A percentile compares a stretch with the other conserved stretches of the same genome.
These are phyloP conservation scores for Stigmatopora argus DNA, from an alignment of 2,113 vertebrate species.

Conservation along the genomic window DNA sequence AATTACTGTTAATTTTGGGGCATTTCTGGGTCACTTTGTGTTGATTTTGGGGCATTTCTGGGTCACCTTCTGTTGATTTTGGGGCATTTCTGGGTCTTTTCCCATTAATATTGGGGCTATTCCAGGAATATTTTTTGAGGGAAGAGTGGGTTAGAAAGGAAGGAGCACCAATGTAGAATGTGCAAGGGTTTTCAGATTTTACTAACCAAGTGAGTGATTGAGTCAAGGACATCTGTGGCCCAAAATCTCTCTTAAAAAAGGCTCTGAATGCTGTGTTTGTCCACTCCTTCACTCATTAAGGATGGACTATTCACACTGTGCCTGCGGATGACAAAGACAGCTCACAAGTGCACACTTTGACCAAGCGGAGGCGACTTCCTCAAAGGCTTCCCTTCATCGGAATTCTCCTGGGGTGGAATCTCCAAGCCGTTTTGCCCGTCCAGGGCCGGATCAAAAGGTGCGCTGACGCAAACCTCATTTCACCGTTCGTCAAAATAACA, in stretches of 20 bases:
- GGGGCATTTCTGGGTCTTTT: too few relatives aligned
- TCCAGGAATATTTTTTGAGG: too few relatives aligned
- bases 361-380: slow-evolving; percentile 62
- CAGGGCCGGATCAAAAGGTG: slow-evolving; percentile 55
- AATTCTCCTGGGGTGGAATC: slow-evolving; percentile 71
- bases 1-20: too few relatives aligned
- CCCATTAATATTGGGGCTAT: too few relatives aligned
- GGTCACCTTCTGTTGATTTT: too few relatives aligned
- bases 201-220: slow-evolving; percentile 14
- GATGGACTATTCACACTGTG: slow-evolving; percentile 58
- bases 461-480: too few relatives aligned
- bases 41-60: too few relatives aligned
- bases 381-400: slow-evolving; percentile 71
- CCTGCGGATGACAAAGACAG: slow-evolving; percentile 61
- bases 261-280: slow-evolving; percentile 70
- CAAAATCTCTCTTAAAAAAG: slow-evolving; percentile 28
- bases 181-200: too few relatives aligned
- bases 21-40: too few relatives aligned
- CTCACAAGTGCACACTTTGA: slow-evolving; percentile 70
- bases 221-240: slow-evolving; percentile 47
- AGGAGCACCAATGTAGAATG: too few relatives aligned
- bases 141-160: too few relatives aligned
- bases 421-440: slow-evolving; percentile 55
- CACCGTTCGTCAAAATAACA: too few relatives aligned
- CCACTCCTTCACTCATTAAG: slow-evolving; percentile 63